phyloP scores from a whole-genome alignment of 2,888 invertebrate genomes.

The Drosophila macrothrix region DNA sequence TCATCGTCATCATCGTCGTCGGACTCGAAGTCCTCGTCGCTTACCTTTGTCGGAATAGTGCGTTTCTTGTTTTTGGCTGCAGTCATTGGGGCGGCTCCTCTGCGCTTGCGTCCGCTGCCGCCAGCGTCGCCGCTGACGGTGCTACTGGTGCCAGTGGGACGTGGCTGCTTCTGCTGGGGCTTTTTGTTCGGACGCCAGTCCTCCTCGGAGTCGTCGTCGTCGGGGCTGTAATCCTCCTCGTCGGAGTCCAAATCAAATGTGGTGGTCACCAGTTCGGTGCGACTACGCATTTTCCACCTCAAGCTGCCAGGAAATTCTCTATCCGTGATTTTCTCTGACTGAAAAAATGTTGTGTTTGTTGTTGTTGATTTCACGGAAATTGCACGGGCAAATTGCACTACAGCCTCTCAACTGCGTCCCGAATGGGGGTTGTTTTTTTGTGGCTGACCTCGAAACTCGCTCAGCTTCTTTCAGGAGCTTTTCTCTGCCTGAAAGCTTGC shows the following conservation, averaged over 20 bases:
- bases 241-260: conserved; percentile 84
- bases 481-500: conserved; percentile 36
- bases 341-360: conserved; percentile 45
- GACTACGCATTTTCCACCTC: conserved; percentile 81
- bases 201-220: conserved; percentile 85
- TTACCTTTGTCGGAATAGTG: conserved; percentile 65
- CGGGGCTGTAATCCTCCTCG: conserved; percentile 84
- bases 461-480: conserved; percentile 42
- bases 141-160: conserved; percentile 43
- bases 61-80: conserved; percentile 75
- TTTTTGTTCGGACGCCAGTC: conserved; percentile 84
- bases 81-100: conserved; percentile 43
- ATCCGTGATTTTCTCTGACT: conserved; percentile 39
- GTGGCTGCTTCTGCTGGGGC: conserved; percentile 71
- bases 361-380: conserved; percentile 58
- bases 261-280: conserved; percentile 85
- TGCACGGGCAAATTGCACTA: conserved; percentile 39
- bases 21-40: conserved; percentile 74
- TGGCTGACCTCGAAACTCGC: conserved; percentile 16
- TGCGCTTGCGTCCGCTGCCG: conserved; percentile 65
- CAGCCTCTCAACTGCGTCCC: conserved; percentile 39
- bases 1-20: conserved; percentile 66
- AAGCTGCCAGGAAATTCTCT: conserved; percentile 24
- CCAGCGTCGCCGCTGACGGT: conserved; percentile 47
- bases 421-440: conserved; percentile 42